Percentiles rank a stretch among this genome's conserved stretches.
phyloP scores from a whole-genome alignment of 2,888 invertebrate species.

The Cantharis rustica region DNA sequence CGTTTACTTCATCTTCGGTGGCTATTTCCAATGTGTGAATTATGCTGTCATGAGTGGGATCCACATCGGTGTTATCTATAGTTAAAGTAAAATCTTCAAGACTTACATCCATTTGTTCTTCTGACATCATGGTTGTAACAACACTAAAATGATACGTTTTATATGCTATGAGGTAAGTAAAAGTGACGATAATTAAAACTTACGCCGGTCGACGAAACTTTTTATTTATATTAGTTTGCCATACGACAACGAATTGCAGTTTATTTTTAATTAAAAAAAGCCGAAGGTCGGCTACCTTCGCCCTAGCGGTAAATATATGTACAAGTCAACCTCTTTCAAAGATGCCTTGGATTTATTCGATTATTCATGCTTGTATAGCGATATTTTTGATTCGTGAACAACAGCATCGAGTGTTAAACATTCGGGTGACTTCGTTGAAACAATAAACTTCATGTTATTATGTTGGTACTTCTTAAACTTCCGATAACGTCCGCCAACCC shows the following conservation, averaged over 20 bases:
- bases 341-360: neutral
- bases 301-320: conserved; percentile 10
- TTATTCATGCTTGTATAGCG: neutral
- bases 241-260: conserved; percentile 7
- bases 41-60: neutral
- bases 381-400: neutral
- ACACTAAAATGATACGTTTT: neutral
- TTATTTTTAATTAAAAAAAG: conserved; percentile 4
- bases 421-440: neutral
- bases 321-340: neutral
- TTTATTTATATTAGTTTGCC: neutral
- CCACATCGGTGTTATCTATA: neutral
- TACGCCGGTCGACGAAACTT: neutral
- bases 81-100: neutral
- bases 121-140: neutral
- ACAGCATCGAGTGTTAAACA: neutral
- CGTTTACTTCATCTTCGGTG: neutral
- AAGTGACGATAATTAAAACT: neutral
- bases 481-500: neutral
- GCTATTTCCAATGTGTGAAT: neutral
- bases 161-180: neutral
- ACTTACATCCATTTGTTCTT: neutral
- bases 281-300: conserved; percentile 14
- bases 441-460: neutral
- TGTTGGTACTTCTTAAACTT: neutral